Conservation (phyloP, 1,140 invertebrate species). For the Pogonomyrmex californicus region DNA sequence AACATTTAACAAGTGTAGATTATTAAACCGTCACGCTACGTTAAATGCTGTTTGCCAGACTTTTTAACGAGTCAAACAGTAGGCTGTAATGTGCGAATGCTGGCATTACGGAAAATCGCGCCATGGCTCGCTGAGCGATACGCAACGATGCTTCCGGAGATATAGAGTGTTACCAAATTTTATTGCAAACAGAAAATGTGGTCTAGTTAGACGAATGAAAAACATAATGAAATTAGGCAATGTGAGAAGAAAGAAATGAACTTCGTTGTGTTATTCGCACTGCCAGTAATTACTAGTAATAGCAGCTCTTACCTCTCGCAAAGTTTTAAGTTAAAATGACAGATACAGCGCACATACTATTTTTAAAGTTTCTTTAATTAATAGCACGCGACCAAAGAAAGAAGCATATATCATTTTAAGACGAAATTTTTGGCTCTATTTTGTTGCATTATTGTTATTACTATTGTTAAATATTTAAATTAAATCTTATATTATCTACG, state of each 20-base stretch:
- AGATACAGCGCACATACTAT: not conserved
- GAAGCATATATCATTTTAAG: not conserved
- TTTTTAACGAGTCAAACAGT: slow-evolving; percentile 17
- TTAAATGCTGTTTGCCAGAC: slow-evolving; percentile 8
- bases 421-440: not conserved
- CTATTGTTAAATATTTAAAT: not conserved
- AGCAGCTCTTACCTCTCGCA: not conserved
- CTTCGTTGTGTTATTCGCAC: not conserved
- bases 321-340: slow-evolving; percentile 12
- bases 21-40: slow-evolving; percentile 20
- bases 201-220: not conserved
- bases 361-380: not conserved
- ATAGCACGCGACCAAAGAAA: too few species aligned
- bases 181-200: slow-evolving; percentile 43
- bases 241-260: not conserved
- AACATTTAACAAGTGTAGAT: not conserved
- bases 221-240: slow-evolving; percentile 7
- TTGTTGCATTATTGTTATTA: not conserved
- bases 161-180: slow-evolving; percentile 40
- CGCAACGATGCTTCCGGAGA: slow-evolving; percentile 34
- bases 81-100: not conserved
- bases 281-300: not conserved
- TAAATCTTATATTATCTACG: not conserved
- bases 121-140: slow-evolving; percentile 24
- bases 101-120: slow-evolving; percentile 26